Evolutionary conservation across 2,888 invertebrate species (phyloP).

Genomic region (Agapostemon virescens): DNA sequence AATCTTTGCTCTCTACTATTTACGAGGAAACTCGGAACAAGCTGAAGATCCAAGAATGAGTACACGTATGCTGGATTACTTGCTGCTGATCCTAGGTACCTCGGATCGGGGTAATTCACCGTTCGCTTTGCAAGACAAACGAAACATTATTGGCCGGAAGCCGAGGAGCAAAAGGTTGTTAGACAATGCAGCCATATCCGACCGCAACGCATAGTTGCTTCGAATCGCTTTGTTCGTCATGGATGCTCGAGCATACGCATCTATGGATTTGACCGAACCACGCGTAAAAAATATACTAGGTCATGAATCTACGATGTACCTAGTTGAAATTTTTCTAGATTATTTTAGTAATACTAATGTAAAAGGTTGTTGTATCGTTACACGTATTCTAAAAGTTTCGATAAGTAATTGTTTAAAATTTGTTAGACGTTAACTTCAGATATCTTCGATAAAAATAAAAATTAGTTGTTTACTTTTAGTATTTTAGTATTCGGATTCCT

Average conservation of each 20-base stretch:
- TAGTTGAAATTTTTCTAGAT: not conserved
- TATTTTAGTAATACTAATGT: not conserved
- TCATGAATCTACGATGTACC: not conserved
- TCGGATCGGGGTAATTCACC: slow-evolving; percentile 70
- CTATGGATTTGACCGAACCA: not conserved
- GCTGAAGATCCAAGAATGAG: slow-evolving; percentile 51
- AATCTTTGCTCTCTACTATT: too few relatives aligned
- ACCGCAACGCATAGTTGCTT: slow-evolving; percentile 49
- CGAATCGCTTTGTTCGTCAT: slow-evolving; percentile 19
- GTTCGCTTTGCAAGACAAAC: slow-evolving; percentile 70
- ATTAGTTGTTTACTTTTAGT: not conserved
- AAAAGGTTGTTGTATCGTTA: not conserved
- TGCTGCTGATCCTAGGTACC: slow-evolving; percentile 67
- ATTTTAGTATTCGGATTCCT: not conserved
- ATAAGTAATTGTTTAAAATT: too few relatives aligned
- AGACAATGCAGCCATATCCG: slow-evolving; percentile 69
- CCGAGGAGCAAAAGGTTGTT: slow-evolving; percentile 56
- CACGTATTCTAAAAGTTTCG: too few relatives aligned
- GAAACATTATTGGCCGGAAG: slow-evolving; percentile 74
- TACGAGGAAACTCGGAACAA: slow-evolving; percentile 54
- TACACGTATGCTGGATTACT: slow-evolving; percentile 77
- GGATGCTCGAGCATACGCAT: slow-evolving; percentile 12
- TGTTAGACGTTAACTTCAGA: too few relatives aligned
- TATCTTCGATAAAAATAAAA: not conserved
- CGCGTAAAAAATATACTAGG: not conserved